These are phyloP conservation scores for Torymus texanus DNA, from an alignment of 2,888 invertebrate species.

Conservation along the genomic window DNA sequence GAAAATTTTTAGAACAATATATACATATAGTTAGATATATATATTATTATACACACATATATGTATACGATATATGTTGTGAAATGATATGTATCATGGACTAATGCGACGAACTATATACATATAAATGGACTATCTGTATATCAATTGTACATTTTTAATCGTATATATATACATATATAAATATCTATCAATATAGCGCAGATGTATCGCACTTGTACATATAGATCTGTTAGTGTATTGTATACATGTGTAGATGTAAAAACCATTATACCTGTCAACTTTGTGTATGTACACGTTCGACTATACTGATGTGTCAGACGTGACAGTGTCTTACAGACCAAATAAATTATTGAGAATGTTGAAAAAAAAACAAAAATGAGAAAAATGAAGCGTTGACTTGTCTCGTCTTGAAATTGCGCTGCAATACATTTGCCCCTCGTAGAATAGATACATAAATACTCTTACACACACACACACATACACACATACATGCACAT, in stretches of 20 bases:
- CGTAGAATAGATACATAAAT: slow-evolving; percentile 1
- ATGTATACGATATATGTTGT: no score
- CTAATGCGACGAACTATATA: background rate
- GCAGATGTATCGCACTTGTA: slow-evolving; percentile 46
- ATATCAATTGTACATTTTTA: slow-evolving; percentile 26
- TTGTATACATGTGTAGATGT: slow-evolving; percentile 46
- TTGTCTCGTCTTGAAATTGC: slow-evolving; percentile 24
- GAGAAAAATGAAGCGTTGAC: slow-evolving; percentile 5
- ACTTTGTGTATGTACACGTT: slow-evolving; percentile 47
- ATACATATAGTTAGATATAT: background rate
- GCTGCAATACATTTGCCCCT: background rate
- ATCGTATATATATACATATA: background rate
- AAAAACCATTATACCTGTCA: slow-evolving; percentile 16
- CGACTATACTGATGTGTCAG: slow-evolving; percentile 26
- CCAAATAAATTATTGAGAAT: slow-evolving; percentile 36
- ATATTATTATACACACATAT: no score
- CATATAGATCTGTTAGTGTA: slow-evolving; percentile 48
- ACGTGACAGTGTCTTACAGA: slow-evolving; percentile 21
- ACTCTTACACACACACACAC: background rate
- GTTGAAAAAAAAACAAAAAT: slow-evolving; percentile 3
- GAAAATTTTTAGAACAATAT: background rate
- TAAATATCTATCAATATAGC: no score
- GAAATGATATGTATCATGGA: background rate
- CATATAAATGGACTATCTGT: background rate
- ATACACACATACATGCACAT: background rate